Base-by-base conservation (phyloP, 1,140 invertebrate genomes). In the Venturia canescens region DNA sequence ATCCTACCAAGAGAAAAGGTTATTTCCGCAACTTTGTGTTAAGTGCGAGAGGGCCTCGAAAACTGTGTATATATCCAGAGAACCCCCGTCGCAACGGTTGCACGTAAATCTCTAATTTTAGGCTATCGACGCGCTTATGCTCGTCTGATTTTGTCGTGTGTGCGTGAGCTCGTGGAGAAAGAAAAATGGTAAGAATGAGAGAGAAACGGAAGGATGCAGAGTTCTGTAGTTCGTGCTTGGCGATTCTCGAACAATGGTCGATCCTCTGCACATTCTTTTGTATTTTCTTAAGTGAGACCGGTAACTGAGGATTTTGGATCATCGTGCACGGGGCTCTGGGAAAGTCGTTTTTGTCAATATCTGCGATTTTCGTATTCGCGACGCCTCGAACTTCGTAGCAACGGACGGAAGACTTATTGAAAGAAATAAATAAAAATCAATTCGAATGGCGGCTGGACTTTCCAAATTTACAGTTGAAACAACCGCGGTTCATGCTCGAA, bases 21-120 rank as follows among this genome's bases (percentile, higher is more conserved):
- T 63, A 63, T 63, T 63, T 63, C 60, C 60, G 60, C 60, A 13
- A 63, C n/a, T 63, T 63, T 63, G n/a, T 26, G 60, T 63, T 63
- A 63, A 63, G 60, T 63, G 60, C 60, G 60, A 63, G 60, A 27
- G 60, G 27, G 23, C 21, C 23, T 63, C 60, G 60, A 63, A 63
- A n/a, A 63, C 21, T 63, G 60, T 63, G 21, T 63, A 63, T 63
- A 63, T 63, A 23, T 26, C 60, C 23, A 63, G 23, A 63, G 60
- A 21, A 63, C 60, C 60, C 23, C 21, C 60, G 60, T 63, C 60
- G 60, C 60, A 63, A 23, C 60, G n/a, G 60, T 23, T 63, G 60
- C 60, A 63, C 60, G 60, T 63, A 63, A 63, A 63, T 63, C 60
- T 63, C 60, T 63, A 63, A 63, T 63, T 63, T 63, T 63, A 63